phyloP scores from a whole-genome alignment of 1,140 invertebrate species.

The Ips nitidus region DNA sequence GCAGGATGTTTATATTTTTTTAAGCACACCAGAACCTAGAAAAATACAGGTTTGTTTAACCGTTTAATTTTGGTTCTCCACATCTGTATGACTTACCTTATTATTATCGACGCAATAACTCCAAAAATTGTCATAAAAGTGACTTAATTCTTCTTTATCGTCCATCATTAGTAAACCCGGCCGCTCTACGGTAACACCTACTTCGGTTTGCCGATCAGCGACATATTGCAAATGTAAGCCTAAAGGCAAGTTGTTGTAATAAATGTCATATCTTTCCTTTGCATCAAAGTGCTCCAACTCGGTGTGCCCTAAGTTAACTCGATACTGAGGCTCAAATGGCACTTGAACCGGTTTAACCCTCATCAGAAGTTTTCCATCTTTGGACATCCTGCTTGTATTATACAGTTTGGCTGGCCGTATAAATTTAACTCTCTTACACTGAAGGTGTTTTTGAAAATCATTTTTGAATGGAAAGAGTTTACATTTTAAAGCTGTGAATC shows the following conservation, averaged over 20 bases:
- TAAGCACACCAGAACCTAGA: constrained; percentile 39
- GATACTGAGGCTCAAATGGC: not conserved
- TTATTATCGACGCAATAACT: constrained; percentile 41
- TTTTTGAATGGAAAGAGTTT: constrained; percentile 41
- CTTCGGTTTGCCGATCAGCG: constrained; percentile 30
- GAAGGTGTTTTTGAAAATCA: constrained; percentile 37
- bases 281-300: constrained; percentile 15
- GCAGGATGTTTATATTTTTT: constrained; percentile 32
- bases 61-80: not conserved
- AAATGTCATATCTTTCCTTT: constrained; percentile 27
- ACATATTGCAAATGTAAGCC: constrained; percentile 42
- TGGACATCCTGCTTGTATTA: constrained; percentile 33
- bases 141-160: constrained; percentile 35
- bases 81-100: constrained; percentile 19
- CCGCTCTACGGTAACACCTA: constrained; percentile 32
- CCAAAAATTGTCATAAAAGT: constrained; percentile 43
- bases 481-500: constrained; percentile 20
- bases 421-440: constrained; percentile 36
- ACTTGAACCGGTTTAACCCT: constrained; percentile 6
- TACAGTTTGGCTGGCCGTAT: constrained; percentile 25
- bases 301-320: not conserved
- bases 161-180: constrained; percentile 34
- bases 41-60: not conserved
- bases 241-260: constrained; percentile 28
- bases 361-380: constrained; percentile 33